Conservation (phyloP, 2,113 vertebrate genomes). For the Syngnathoides biaculeatus region DNA sequence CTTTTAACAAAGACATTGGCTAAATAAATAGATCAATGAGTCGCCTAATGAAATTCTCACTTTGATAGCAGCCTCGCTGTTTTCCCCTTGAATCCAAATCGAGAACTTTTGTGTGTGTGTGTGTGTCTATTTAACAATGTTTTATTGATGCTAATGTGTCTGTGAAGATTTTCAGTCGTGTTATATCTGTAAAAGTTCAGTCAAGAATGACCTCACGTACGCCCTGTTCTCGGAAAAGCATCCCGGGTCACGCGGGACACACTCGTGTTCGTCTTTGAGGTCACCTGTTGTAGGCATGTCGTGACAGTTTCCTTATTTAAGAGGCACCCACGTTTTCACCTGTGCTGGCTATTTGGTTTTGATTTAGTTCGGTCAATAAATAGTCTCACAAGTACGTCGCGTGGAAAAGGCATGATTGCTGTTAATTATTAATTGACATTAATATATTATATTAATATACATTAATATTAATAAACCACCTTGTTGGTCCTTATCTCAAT, state of each 20-base stretch:
- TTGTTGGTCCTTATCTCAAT: no score
- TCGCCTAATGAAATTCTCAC: slow-evolving; percentile 42
- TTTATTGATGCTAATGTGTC: slow-evolving; percentile 13
- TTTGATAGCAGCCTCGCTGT: slow-evolving; percentile 24
- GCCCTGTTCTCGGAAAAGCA: background rate
- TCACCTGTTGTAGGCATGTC: background rate
- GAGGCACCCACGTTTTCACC: background rate
- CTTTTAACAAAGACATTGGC: slow-evolving; percentile 31
- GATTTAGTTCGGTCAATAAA: no score
- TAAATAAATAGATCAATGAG: slow-evolving; percentile 53
- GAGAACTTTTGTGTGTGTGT: slow-evolving; percentile 5
- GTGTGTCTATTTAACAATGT: background rate
- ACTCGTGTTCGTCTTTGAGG: background rate
- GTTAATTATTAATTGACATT: no score
- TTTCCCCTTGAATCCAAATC: slow-evolving; percentile 31
- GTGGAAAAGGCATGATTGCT: no score
- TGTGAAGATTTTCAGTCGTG: background rate
- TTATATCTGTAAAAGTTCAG: background rate
- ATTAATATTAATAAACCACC: no score
- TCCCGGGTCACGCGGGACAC: background rate
- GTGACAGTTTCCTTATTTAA: background rate
- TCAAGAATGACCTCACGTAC: slow-evolving; percentile 2
- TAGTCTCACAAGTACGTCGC: no score
- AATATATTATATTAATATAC: no score
- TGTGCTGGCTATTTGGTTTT: no score